phyloP scores from a whole-genome alignment of 2,888 invertebrate species.

The Ormia ochracea region DNA sequence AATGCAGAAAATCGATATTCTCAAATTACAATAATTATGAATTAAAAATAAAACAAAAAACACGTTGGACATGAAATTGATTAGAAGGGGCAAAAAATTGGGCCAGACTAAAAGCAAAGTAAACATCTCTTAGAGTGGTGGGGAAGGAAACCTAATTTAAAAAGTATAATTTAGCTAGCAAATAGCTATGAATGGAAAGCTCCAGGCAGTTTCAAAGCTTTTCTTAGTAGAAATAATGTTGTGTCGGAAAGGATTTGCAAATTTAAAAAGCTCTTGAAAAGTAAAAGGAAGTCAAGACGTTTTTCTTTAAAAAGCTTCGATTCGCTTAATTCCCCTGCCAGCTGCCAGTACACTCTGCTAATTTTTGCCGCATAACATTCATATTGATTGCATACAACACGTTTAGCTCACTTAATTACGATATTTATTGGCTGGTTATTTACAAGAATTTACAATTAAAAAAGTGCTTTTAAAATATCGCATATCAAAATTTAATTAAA shows the following conservation, averaged over 20 bases:
- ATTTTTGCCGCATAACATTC: not conserved
- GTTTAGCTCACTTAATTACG: conserved; percentile 29
- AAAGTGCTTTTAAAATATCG: not conserved
- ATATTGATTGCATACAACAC: not conserved
- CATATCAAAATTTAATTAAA: not conserved
- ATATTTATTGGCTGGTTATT: conserved; percentile 12
- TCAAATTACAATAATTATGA: not conserved
- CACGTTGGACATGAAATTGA: not conserved
- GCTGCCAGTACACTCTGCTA: too few relatives aligned
- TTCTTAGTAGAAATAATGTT: too few relatives aligned
- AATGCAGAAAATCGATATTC: not conserved
- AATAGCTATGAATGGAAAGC: too few relatives aligned
- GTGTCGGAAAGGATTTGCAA: too few relatives aligned
- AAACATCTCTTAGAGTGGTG: not conserved
- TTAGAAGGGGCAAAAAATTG: not conserved
- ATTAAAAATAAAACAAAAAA: not conserved
- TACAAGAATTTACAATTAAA: conserved; percentile 8
- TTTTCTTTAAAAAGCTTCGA: too few relatives aligned
- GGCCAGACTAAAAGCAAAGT: not conserved
- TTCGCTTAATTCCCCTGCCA: not conserved
- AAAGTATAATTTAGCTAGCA: too few relatives aligned
- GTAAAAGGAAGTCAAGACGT: too few relatives aligned
- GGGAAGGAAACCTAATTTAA: not conserved
- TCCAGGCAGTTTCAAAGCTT: too few relatives aligned
- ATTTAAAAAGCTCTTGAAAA: too few relatives aligned